Base-by-base conservation (phyloP, 2,113 vertebrate genomes). In the Dicerorhinus sumatrensis region DNA sequence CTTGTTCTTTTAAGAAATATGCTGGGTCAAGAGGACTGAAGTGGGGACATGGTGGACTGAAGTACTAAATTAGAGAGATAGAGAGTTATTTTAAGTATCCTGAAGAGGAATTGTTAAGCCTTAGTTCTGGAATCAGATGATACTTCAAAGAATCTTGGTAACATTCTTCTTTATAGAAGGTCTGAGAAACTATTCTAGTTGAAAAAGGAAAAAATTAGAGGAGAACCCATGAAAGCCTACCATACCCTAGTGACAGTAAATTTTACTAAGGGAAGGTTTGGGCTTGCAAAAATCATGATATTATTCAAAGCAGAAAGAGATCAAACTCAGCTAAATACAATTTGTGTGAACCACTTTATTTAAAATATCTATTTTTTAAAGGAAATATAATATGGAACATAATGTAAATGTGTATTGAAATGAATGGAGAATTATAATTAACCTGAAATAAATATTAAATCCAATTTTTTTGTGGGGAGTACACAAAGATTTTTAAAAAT, bases 81-180 rank as follows among this genome's bases (percentile, higher is more conserved):
- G 27, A 31, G 65, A 79, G 42, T 96, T 92, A 96, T 79, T 96
- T 97, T 70, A 94, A 91, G 33, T 58, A 33, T 97, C 46, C 83
- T 36, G 8, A 96, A 88, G 82, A 90, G 31, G 51, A 76, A 76
- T 62, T 8, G 20, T 25, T 94, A 89, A 95, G 86, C 17, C 75
- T 94, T 80, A n/a, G 46, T 87, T 90, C 90, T 97, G 87, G 89
- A 97, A 93, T 95, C 69, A 94, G 93, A 95, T 93, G 83, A 84
- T 58, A 83, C 70, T 75, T 96, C 83, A 96, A 93, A 96, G 95
- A 97, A 93, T 84, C 72, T 93, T 79, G 39, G 56, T 93, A 91
- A 95, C 48, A 39, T 48, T 42, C 42, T 42, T 42, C 42, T 42
- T 27, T 87, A 87, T 79, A 91, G 39, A 73, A 86, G 21, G 12